Evolutionary conservation across 2,797 vertebrate species (phyloP).

Genomic region (Trichosurus vulpecula): DNA sequence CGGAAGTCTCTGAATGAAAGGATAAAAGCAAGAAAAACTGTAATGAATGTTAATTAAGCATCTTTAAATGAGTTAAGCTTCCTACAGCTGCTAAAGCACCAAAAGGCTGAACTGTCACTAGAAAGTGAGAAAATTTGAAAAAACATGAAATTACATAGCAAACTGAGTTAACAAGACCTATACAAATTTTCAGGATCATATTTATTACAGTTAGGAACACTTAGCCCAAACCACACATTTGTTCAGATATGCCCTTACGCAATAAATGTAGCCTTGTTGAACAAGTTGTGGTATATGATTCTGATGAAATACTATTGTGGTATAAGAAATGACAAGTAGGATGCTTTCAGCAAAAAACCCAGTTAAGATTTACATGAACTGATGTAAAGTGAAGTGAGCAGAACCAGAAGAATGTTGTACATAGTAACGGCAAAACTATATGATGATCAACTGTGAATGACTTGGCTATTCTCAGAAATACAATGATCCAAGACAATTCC

Average conservation of each 20-base stretch:
- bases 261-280: not conserved
- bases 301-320: not conserved
- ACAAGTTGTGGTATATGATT: not conserved
- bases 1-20: not conserved
- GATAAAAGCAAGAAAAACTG: not conserved
- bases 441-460: too few species aligned
- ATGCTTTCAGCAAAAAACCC: not conserved
- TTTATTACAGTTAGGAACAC: not conserved
- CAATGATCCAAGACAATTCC: not conserved
- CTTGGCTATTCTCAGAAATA: not conserved
- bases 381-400: not conserved
- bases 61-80: not conserved
- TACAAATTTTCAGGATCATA: not conserved
- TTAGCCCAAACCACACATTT: not conserved
- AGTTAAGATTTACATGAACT: not conserved
- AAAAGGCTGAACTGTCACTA: not conserved
- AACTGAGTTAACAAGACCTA: not conserved
- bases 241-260: not conserved
- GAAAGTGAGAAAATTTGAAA: not conserved
- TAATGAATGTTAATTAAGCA: not conserved
- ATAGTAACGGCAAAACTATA: not conserved
- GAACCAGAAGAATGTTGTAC: not conserved
- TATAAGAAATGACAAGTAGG: not conserved
- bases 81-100: not conserved
- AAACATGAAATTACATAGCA: not conserved